phyloP scores from a whole-genome alignment of 2,888 invertebrate species.

The Gryllus longicercus region DNA sequence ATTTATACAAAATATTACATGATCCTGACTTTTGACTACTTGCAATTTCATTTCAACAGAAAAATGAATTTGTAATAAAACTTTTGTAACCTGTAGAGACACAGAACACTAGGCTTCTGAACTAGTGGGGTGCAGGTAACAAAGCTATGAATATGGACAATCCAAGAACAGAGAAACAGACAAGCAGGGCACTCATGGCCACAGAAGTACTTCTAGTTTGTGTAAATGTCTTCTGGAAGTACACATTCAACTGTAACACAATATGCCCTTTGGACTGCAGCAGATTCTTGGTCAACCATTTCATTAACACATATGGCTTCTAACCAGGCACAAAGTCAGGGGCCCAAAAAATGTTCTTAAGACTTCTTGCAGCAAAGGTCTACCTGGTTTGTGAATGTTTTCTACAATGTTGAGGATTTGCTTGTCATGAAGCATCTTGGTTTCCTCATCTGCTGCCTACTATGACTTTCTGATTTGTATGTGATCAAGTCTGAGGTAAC shows the following conservation, averaged over 20 bases:
- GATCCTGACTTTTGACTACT: background rate
- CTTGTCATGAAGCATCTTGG: conserved; percentile 6
- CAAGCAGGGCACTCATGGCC: background rate
- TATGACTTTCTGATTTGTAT: background rate
- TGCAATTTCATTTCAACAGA: background rate
- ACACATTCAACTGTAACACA: background rate
- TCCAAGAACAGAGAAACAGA: background rate
- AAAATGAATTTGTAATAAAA: background rate
- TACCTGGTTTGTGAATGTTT: background rate
- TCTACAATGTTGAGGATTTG: background rate
- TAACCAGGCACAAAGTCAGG: too few relatives aligned
- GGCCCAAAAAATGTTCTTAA: background rate
- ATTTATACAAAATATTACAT: conserved; percentile 17
- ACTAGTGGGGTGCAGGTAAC: conserved; percentile 4
- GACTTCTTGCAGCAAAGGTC: background rate
- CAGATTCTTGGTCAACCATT: too few relatives aligned
- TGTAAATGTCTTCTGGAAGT: background rate
- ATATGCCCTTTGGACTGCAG: too few relatives aligned
- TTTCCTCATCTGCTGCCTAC: background rate
- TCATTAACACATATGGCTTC: too few relatives aligned
- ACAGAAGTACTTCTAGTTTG: background rate
- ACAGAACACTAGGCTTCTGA: background rate
- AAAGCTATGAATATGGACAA: background rate
- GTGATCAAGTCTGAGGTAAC: background rate
- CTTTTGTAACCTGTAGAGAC: background rate